Conservation (phyloP, 2,797 vertebrate species). For the Notoglanidium macrostoma region DNA sequence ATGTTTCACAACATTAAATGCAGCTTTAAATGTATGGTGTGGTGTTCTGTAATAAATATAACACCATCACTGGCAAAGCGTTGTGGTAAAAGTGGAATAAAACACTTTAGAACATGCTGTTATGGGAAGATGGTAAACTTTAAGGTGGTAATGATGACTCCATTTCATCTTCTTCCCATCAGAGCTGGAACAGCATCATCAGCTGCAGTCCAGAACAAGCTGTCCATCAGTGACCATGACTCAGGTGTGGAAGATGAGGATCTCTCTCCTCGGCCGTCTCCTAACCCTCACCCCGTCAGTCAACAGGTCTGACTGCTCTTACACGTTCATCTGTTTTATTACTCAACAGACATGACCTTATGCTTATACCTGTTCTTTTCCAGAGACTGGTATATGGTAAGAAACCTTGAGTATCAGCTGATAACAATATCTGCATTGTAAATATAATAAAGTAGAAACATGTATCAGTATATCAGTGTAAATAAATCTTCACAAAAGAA, state of each 20-base stretch:
- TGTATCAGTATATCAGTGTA: not conserved
- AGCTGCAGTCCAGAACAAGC: constrained; percentile 64
- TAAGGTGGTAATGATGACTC: not conserved
- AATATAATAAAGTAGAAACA: not conserved
- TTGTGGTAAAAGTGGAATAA: not conserved
- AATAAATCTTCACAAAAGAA: not conserved
- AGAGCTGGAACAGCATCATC: constrained; percentile 59
- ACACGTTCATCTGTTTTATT: not conserved
- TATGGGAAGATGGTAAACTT: not conserved
- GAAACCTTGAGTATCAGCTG: not conserved
- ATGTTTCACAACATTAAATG: not conserved
- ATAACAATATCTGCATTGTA: not conserved
- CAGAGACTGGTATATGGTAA: not conserved
- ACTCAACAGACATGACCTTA: not conserved
- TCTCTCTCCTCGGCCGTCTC: constrained; percentile 90
- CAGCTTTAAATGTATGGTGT: not conserved
- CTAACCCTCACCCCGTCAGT: constrained; percentile 85
- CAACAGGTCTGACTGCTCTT: constrained; percentile 79
- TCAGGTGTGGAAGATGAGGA: constrained; percentile 95
- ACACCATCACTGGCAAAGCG: not conserved
- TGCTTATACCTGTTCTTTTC: not conserved
- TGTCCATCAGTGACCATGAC: constrained; percentile 84
- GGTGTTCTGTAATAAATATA: not conserved
- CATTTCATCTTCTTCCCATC: not conserved
- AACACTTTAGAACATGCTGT: not conserved